Percentiles rank a stretch among this genome's conserved stretches.
phyloP scores from a whole-genome alignment of 2,113 vertebrate species.

The Sapajus apella region DNA sequence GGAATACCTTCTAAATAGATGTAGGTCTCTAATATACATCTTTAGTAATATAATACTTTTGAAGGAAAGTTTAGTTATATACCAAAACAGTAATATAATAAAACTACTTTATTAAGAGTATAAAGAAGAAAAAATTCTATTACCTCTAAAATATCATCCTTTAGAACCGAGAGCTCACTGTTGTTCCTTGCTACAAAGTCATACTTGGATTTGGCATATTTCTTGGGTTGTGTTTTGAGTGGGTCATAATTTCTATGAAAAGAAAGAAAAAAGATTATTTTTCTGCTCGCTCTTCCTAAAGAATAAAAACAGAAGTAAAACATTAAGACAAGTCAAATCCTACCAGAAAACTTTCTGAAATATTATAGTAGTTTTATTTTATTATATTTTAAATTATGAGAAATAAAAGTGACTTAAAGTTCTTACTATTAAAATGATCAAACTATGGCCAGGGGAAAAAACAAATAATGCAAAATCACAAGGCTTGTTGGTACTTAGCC shows the following conservation, averaged over 20 bases:
- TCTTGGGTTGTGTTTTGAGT: slow-evolving; percentile 85
- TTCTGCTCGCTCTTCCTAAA: neutral
- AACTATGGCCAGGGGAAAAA: neutral
- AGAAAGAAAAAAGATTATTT: slow-evolving; percentile 1
- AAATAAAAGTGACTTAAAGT: neutral
- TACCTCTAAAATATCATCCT: slow-evolving; percentile 96
- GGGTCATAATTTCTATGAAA: slow-evolving; percentile 86
- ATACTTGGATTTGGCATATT: slow-evolving; percentile 95
- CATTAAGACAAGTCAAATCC: neutral
- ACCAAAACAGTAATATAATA: neutral
- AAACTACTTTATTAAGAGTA: neutral
- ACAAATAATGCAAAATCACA: neutral
- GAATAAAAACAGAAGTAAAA: slow-evolving; percentile 18
- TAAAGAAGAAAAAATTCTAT: slow-evolving; percentile 33
- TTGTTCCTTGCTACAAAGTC: slow-evolving; percentile 96
- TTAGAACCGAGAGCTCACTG: slow-evolving; percentile 95
- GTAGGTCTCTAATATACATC: neutral
- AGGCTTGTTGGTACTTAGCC: neutral
- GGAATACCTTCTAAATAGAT: neutral
- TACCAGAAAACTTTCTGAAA: slow-evolving; percentile 33
- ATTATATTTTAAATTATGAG: neutral
- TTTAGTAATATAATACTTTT: neutral
- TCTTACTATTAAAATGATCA: slow-evolving; percentile 10
- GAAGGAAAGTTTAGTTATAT: neutral
- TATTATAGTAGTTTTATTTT: neutral